Percentiles rank a stretch among this genome's conserved stretches.
These are phyloP conservation scores for Oncopodura yosiiana DNA, from an alignment of 1,140 invertebrate genomes.

Conservation along the genomic window DNA sequence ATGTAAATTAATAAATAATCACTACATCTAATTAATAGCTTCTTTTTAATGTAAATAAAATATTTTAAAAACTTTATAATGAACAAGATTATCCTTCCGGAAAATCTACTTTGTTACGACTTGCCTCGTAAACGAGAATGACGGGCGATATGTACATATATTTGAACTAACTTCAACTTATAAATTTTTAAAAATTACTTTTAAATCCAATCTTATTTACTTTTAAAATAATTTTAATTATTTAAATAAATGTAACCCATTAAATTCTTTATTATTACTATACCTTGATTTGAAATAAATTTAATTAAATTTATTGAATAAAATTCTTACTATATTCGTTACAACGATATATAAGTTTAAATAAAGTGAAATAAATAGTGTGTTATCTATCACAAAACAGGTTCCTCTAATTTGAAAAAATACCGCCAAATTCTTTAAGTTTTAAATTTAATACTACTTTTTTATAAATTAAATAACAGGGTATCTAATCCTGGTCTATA, in stretches of 20 bases:
- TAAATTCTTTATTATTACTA: constrained; percentile 45
- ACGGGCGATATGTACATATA: constrained; percentile 58
- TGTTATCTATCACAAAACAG: constrained; percentile 49
- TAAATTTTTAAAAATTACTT: constrained; percentile 40
- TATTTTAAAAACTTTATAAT: constrained; percentile 45
- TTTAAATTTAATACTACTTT: constrained; percentile 46
- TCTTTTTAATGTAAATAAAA: constrained; percentile 49
- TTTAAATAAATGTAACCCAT: constrained; percentile 45
- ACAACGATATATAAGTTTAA: constrained; percentile 48
- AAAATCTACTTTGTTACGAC: constrained; percentile 63
- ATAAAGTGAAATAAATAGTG: constrained; percentile 47
- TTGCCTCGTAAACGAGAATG: constrained; percentile 54
- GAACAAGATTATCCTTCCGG: constrained; percentile 54
- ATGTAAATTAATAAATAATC: constrained; percentile 41
- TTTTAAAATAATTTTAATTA: constrained; percentile 30
- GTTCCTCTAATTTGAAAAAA: constrained; percentile 49
- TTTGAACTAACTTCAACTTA: constrained; percentile 43
- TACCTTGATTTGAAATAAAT: constrained; percentile 50
- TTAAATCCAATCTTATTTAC: constrained; percentile 48
- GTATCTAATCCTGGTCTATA: constrained; percentile 55
- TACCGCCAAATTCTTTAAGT: constrained; percentile 50
- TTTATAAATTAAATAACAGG: constrained; percentile 47
- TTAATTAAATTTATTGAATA: constrained; percentile 44
- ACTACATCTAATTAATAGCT: constrained; percentile 41
- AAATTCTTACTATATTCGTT: constrained; percentile 46